phyloP scores from a whole-genome alignment of 1,140 invertebrate genomes.

The Streblospio benedicti region DNA sequence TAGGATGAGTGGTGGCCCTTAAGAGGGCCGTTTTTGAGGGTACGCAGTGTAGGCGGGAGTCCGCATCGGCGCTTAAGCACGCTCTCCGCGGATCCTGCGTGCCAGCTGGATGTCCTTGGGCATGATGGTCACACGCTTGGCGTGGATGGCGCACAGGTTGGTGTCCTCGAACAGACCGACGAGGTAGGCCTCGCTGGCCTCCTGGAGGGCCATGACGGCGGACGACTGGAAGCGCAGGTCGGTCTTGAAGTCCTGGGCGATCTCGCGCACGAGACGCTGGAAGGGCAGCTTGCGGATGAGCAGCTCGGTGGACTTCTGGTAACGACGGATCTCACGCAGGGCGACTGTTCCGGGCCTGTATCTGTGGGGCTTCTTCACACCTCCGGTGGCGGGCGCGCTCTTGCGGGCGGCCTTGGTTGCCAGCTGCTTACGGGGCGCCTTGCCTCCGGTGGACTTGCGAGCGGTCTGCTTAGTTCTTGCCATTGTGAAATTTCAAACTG shows the following conservation, averaged over 20 bases:
- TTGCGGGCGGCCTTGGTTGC: slow-evolving; percentile 58
- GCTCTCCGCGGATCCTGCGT: slow-evolving; percentile 40
- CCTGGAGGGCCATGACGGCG: slow-evolving; percentile 54
- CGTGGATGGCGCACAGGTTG: slow-evolving; percentile 87
- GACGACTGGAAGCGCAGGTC: slow-evolving; percentile 53
- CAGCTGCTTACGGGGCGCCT: slow-evolving; percentile 50
- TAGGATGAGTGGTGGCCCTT: no score
- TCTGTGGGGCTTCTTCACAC: slow-evolving; percentile 54
- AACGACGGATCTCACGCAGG: slow-evolving; percentile 74
- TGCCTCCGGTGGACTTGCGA: slow-evolving; percentile 53
- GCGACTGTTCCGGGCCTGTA: slow-evolving; percentile 65
- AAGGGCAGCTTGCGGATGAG: slow-evolving; percentile 75
- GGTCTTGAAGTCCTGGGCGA: slow-evolving; percentile 68
- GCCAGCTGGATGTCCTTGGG: slow-evolving; percentile 77
- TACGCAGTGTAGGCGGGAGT: no score
- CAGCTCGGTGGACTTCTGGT: slow-evolving; percentile 76
- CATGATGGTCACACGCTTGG: slow-evolving; percentile 91
- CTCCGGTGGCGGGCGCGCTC: slow-evolving; percentile 51
- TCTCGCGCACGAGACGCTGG: slow-evolving; percentile 75
- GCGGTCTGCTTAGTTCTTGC: slow-evolving; percentile 80
- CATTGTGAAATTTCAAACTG: slow-evolving; percentile 51
- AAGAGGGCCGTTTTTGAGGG: no score
- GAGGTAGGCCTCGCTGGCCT: slow-evolving; percentile 80
- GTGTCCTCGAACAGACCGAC: slow-evolving; percentile 85
- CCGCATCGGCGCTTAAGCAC: no score